These are phyloP conservation scores for Caradrina kadenii DNA, from an alignment of 2,888 invertebrate species.

Conservation along the genomic window DNA sequence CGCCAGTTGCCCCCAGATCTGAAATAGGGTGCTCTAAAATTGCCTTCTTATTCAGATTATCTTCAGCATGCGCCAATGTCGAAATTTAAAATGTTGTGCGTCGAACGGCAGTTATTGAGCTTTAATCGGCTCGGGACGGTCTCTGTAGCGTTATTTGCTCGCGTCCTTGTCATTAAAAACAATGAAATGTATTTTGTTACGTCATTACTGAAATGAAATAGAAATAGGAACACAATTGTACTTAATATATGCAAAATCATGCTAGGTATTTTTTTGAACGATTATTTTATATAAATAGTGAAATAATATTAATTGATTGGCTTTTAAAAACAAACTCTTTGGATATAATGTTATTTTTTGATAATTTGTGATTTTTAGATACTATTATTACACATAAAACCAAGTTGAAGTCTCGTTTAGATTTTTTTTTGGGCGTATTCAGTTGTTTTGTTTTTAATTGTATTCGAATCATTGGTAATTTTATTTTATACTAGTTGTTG, in stretches of 20 bases:
- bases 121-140: slow-evolving; percentile 74
- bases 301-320: too few relatives aligned
- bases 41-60: slow-evolving; percentile 81
- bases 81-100: slow-evolving; percentile 76
- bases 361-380: too few relatives aligned
- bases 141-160: slow-evolving; percentile 70
- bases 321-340: too few relatives aligned
- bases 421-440: too few relatives aligned
- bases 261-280: not conserved
- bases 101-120: slow-evolving; percentile 76
- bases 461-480: too few relatives aligned
- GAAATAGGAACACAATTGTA: slow-evolving; percentile 19
- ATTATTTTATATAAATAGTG: too few relatives aligned
- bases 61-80: slow-evolving; percentile 74
- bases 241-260: not conserved
- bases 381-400: too few relatives aligned
- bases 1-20: slow-evolving; percentile 77
- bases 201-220: slow-evolving; percentile 60
- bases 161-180: slow-evolving; percentile 74
- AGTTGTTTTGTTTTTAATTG: too few relatives aligned
- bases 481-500: too few relatives aligned
- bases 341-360: too few relatives aligned
- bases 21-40: slow-evolving; percentile 79
- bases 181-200: slow-evolving; percentile 76
- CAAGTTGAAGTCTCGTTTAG: too few relatives aligned